Percentiles rank a stretch among this genome's conserved stretches.
Conservation (phyloP, 2,888 invertebrate genomes). For the Drosophila gaucha region DNA sequence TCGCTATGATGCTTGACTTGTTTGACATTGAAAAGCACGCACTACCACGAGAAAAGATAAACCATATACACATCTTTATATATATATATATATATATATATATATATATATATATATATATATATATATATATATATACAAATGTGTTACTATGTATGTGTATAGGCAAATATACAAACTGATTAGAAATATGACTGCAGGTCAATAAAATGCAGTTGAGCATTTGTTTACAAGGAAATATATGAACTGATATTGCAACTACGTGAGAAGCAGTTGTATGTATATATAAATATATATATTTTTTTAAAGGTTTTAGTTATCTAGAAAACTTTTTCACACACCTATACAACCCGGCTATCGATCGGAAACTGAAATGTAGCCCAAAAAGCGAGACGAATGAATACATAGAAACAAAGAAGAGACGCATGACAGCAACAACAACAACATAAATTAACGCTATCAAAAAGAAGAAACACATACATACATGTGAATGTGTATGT, state of each 20-base stretch:
- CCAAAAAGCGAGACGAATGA: conserved; percentile 46
- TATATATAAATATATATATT: background rate
- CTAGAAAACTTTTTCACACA: conserved; percentile 44
- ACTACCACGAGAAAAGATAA: background rate
- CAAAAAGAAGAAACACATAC: conserved; percentile 42
- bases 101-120: background rate
- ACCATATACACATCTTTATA: conserved; percentile 4
- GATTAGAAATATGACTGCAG: conserved; percentile 9
- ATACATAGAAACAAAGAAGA: conserved; percentile 23
- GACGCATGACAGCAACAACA: conserved; percentile 51
- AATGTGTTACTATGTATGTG: no score
- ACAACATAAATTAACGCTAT: conserved; percentile 52
- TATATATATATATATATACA: background rate
- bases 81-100: conserved; percentile 1
- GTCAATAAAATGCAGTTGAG: conserved; percentile 1
- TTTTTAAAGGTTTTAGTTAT: background rate
- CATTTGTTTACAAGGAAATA: conserved; percentile 15
- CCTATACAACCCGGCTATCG: conserved; percentile 69
- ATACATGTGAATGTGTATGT: conserved; percentile 9
- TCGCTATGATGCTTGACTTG: conserved; percentile 58
- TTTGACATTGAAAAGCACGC: conserved; percentile 74
- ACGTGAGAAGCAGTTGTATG: no score
- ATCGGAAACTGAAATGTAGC: conserved; percentile 60
- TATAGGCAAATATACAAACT: background rate
- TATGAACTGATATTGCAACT: no score